These are phyloP conservation scores for Caenorhabditis becei DNA, from an alignment of 2,888 invertebrate genomes.

Conservation along the genomic window DNA sequence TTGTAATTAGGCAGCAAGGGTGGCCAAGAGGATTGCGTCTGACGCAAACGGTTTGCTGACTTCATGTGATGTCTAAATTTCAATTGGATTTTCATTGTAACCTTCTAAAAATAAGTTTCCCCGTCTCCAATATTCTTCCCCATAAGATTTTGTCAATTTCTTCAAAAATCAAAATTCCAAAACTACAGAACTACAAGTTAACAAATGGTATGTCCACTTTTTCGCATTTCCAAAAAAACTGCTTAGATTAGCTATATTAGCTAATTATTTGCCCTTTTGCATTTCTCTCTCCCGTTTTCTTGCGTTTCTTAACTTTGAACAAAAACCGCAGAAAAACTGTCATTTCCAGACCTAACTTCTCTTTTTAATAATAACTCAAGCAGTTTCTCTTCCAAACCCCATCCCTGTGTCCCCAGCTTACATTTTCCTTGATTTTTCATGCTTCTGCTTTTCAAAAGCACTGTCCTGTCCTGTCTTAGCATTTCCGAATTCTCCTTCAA, in stretches of 20 bases:
- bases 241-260: neutral
- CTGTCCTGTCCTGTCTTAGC: neutral
- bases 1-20: constrained; percentile 42
- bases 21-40: constrained; percentile 33
- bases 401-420: neutral
- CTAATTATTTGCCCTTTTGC: neutral
- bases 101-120: no score
- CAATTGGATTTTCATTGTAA: neutral
- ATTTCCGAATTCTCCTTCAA: neutral
- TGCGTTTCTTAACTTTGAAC: no score
- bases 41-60: constrained; percentile 49
- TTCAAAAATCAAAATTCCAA: no score
- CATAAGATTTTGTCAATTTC: no score
- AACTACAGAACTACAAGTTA: no score
- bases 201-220: no score
- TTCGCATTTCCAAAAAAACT: no score
- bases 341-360: no score
- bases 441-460: constrained; percentile 18
- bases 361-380: no score
- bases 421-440: neutral
- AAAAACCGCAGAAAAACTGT: no score
- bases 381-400: neutral
- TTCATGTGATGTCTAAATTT: constrained; percentile 46
- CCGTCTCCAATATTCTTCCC: no score
- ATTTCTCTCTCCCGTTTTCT: no score